Evolutionary conservation across 2,797 vertebrate species (phyloP).

Genomic region (Sciurus carolinensis): DNA sequence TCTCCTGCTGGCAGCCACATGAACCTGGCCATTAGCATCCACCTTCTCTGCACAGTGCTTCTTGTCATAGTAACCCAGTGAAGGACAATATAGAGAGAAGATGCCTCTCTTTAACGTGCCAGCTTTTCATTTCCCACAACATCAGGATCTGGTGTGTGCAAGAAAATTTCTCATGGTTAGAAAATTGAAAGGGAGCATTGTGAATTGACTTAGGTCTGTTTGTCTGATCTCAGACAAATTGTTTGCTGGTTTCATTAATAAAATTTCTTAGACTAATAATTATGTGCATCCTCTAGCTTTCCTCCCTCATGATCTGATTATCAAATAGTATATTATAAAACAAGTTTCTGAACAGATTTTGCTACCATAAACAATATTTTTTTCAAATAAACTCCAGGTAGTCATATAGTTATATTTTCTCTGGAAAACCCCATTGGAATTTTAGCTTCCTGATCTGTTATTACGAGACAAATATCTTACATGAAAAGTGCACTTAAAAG

Average conservation of each 20-base stretch:
- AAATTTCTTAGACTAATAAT: neutral
- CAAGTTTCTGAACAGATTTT: neutral
- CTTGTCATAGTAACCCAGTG: neutral
- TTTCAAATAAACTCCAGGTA: neutral
- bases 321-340: neutral
- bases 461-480: neutral
- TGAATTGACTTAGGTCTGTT: too few relatives aligned
- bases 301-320: too few relatives aligned
- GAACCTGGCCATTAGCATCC: neutral
- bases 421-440: neutral
- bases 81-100: neutral
- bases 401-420: neutral
- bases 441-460: neutral
- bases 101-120: neutral
- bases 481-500: neutral
- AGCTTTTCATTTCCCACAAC: neutral
- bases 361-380: neutral
- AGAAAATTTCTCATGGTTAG: neutral
- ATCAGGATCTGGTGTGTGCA: neutral
- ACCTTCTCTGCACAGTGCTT: neutral
- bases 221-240: neutral
- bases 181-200: neutral
- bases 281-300: neutral
- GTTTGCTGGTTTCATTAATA: neutral
- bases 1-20: neutral